phyloP scores from a whole-genome alignment of 2,797 vertebrate genomes.

The Notamacropus eugenii region DNA sequence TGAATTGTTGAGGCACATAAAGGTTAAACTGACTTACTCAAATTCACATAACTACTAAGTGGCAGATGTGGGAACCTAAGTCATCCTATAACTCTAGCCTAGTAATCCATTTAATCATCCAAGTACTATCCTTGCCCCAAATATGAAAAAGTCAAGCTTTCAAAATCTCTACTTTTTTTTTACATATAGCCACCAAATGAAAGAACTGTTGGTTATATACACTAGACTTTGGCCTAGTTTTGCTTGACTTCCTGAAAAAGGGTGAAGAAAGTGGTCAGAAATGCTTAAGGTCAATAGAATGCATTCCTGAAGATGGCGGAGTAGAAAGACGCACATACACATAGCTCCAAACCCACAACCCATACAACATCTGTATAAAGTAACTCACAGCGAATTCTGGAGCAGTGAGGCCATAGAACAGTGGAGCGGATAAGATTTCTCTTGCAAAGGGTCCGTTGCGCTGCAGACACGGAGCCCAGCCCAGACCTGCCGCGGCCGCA shows the following conservation, averaged over 20 bases:
- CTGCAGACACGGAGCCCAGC: no score
- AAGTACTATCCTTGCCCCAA: neutral
- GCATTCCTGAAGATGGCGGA: no score
- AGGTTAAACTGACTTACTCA: neutral
- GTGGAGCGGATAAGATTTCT: no score
- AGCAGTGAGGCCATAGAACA: no score
- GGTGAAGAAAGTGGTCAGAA: neutral
- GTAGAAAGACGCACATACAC: no score
- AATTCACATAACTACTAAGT: neutral
- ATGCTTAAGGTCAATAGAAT: neutral
- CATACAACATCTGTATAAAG: no score
- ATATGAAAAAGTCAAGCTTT: neutral
- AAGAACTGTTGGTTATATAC: neutral
- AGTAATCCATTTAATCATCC: neutral
- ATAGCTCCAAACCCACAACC: no score
- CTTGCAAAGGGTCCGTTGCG: no score
- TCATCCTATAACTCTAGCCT: neutral
- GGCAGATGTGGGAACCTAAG: neutral
- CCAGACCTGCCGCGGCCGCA: no score
- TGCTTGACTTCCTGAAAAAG: neutral
- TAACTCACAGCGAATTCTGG: no score
- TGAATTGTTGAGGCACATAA: neutral
- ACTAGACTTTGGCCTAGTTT: neutral
- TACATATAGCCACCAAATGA: neutral
- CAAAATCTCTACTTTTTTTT: neutral